Base-by-base conservation (phyloP, 2,888 invertebrate species). In the Lasioglossum vierecki region DNA sequence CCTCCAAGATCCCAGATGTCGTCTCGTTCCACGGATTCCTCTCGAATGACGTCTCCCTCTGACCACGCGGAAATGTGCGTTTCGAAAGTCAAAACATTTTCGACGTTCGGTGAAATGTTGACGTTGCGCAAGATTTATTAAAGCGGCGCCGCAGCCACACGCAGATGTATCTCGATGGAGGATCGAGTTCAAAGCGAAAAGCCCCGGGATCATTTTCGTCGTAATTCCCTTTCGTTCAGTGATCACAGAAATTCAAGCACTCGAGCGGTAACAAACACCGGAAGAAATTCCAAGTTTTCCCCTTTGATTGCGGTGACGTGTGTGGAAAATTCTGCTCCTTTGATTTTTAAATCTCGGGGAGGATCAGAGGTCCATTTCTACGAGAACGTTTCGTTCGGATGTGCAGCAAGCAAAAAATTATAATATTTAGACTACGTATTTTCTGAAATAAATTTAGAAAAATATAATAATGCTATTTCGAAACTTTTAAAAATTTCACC, bases 1-100 rank as follows among this genome's bases (percentile, higher is more conserved):
- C 76, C 63, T 83, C 80, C 68, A 30, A 63, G 77, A 76, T 41
- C 66, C 85, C 89, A 89, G 89, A 89, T 89, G 89, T 89, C 89
- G 88, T 85, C 68, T 57, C 84, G 79, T 57, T 84, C 73, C 84
- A 22, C 49, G 66, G 76, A 70, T 49, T 85, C 87, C 26, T 26
- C 70, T 44, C 71, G 9, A 46, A 39, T 76, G 53, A 11, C 63
- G 63, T 15, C n/a, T 22, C 49, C 53, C n/a, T 60, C 46, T 30
- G 46, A 30, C 44, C 78, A 30, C 72, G 22, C 49, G 71, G 41
- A 79, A 82, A 82, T 39, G 68, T 46, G 63, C 8, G 35, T 79
- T 68, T 71, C 60, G 82, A 70, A 76, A 79, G 63, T 82, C 70
- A 82, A 82, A 79, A 82, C 82, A 85, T 49, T 77, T 57, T 77